Base-by-base conservation (phyloP, 2,888 invertebrate species). In the Cephus sareptanus region DNA sequence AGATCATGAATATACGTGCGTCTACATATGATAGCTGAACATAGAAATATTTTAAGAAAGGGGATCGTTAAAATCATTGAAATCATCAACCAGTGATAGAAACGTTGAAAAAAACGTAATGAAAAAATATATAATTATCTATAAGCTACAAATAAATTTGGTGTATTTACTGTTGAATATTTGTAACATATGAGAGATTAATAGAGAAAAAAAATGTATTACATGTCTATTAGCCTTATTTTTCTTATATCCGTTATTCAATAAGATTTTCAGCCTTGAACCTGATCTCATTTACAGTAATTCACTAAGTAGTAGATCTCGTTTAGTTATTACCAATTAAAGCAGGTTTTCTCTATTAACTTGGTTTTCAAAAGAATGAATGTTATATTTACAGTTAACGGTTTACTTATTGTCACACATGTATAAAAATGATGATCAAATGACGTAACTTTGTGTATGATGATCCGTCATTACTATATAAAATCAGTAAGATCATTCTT, bases 401-500 rank as follows among this genome's bases (percentile, higher is more conserved):
- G 40, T 56, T 23, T 56, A 23, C 9, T 23, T 56, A 23, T 56
- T 56, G 6, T 56, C 0, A 6, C 9, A 1, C 1, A 15, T 56
- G 4, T 56, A 23, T 56, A 23, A 56, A 6, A 23, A 56, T 56
- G 23, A 56, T 23, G 40, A 56, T 56, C 0, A 56, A 56, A 56
- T 56, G 23, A 56, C 30, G 30, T 74, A 70, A 56, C 33, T 56
- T 73, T 68, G 40, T 15, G 75, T 34, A 74, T 6, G 15, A 68
- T 70, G 73, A 69, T 37, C 69, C 69, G 69, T 75, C 37, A 75
- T 76, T 69, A 75, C 69, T 73, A 76, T 73, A 79, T 79, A 76
- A 79, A 79, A 79, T 79, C 77, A 77, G 80, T 79, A 76, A 81
- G 80, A 77, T 79, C 77, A 68, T 74, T 69, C 34, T 33, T 33